Base-by-base conservation (phyloP, 2,888 invertebrate genomes). In the Agonum fuliginosum region DNA sequence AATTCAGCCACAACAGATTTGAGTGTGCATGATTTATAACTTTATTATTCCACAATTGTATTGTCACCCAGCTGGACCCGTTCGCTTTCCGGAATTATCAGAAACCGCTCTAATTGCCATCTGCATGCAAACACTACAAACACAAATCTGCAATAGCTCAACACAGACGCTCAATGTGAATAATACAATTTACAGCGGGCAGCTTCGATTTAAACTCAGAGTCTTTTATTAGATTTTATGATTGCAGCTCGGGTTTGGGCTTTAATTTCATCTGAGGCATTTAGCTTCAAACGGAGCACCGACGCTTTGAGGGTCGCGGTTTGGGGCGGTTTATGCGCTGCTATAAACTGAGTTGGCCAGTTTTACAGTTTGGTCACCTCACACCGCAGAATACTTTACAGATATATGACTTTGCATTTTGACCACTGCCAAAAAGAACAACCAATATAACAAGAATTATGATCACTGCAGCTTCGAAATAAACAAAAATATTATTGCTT, bases 221-320 rank as follows among this genome's bases (percentile, higher is more conserved):
- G 75, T 46, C 74, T 75, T 67, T 62, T 75, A 75, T 75, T 75
- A 75, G 62, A 75, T 75, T 75, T 75, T 65, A 75, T 75, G 67
- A 75, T 75, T 75, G 75, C 75, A 75, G 30, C 20, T 30, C 27
- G 10, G 58, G 58, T 14, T 67, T 54, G n/a, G 37, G 30, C 10
- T 75, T 75, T 75, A 75, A 75, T 75, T 75, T 67, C 67, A 75
- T 75, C 75, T 67, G 67, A 41, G 46, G 62, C 74, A 74, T 74
- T 58, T 74, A 43, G 10, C 62, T 74, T 74, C 46, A 74, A 74
- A 74, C 75, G 67, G 27, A 41, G 12, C 12, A n/a, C 20, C 54
- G 14, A 14, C 19, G 65, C 74, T 75, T 75, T 75, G 74, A 75
- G 65, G 62, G 19, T 17, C 41, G 54, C 12, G 19, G 51, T 41